phyloP scores from a whole-genome alignment of 2,888 invertebrate genomes.

The Coenonympha arcania region DNA sequence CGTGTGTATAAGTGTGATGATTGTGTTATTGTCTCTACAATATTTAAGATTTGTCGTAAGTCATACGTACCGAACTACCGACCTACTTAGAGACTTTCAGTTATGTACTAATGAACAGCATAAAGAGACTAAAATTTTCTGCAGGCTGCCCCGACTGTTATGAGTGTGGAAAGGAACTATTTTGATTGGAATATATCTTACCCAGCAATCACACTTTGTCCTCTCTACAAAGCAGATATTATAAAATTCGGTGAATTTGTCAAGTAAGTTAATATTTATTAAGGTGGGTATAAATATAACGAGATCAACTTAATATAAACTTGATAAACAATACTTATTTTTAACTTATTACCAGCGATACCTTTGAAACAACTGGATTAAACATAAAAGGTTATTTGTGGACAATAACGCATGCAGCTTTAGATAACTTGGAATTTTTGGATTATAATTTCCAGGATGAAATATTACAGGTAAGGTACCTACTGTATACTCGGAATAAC shows the following conservation, averaged over 20 bases:
- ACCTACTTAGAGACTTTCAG: too few species aligned
- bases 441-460: constrained; percentile 18
- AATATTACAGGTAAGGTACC: constrained; percentile 15
- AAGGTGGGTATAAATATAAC: too few species aligned
- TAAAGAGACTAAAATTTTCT: too few species aligned
- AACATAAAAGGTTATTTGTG: constrained; percentile 18
- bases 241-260: constrained; percentile 36
- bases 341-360: constrained; percentile 10
- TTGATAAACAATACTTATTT: too few species aligned
- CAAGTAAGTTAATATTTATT: constrained; percentile 38
- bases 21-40: constrained; percentile 45
- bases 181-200: constrained; percentile 81
- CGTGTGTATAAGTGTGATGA: constrained; percentile 38
- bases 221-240: constrained; percentile 71
- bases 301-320: too few species aligned
- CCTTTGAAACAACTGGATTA: constrained; percentile 17
- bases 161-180: constrained; percentile 81
- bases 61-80: too few species aligned
- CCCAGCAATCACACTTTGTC: constrained; percentile 79
- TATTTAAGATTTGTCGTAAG: constrained; percentile 53
- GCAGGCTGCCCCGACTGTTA: constrained; percentile 78
- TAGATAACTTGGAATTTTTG: constrained; percentile 23
- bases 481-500: too few species aligned
- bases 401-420: constrained; percentile 21
- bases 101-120: too few species aligned